Percentiles rank a stretch among this genome's conserved stretches.
phyloP scores from a whole-genome alignment of 2,113 vertebrate genomes.

The Anhinga rufa region DNA sequence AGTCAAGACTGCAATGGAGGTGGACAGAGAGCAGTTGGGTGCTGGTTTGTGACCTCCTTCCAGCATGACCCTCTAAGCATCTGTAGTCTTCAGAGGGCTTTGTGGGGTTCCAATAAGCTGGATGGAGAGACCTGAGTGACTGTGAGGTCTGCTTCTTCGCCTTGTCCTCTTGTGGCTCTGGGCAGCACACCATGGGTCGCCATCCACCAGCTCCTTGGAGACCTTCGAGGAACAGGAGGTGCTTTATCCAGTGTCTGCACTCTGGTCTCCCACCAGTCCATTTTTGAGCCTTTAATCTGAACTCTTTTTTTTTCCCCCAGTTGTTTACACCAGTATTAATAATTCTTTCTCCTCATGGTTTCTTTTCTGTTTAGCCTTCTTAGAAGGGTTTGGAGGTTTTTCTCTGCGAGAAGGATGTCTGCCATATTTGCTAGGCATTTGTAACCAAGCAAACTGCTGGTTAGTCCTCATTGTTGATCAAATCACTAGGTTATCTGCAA shows the following conservation, averaged over 20 bases:
- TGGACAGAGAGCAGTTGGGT: background rate
- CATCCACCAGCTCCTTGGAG: background rate
- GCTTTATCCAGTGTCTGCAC: background rate
- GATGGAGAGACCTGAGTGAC: background rate
- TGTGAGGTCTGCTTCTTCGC: accelerated
- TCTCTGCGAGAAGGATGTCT: background rate
- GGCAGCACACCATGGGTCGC: accelerated
- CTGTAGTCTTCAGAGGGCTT: background rate
- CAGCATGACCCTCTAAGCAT: background rate
- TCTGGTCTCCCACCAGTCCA: background rate
- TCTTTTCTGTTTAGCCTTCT: background rate
- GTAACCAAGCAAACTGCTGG: background rate
- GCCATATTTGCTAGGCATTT: background rate
- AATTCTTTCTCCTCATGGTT: background rate
- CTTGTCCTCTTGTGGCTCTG: background rate
- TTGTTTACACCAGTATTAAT: background rate
- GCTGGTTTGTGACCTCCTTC: background rate
- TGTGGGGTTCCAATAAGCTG: background rate
- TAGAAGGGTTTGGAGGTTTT: background rate
- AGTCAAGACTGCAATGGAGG: background rate
- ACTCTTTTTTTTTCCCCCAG: accelerated
- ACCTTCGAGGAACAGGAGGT: background rate
- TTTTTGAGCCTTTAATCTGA: background rate
- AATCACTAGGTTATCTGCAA: background rate
- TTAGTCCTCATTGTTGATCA: background rate